Base-by-base conservation (phyloP, 2,113 vertebrate genomes). In the Lanius collurio region DNA sequence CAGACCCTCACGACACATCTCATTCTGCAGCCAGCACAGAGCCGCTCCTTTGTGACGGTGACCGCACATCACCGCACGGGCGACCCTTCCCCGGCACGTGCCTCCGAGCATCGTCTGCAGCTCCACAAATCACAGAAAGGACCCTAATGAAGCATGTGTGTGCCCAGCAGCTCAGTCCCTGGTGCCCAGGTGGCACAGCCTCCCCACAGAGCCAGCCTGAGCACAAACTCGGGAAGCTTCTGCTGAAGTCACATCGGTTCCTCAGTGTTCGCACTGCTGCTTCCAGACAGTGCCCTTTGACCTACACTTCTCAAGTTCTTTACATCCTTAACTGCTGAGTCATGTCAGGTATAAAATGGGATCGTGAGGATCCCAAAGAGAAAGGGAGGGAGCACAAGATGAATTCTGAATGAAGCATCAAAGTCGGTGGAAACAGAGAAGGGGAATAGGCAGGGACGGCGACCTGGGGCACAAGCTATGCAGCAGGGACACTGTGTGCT, bases 71-170 rank as follows among this genome's bases (percentile, higher is more conserved):
- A 62, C 42, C 9, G 15, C 18, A 0, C 2, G 8, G 75, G 30
- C 64, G 6, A 14, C 55, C 73, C 55, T 39, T 74, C 52, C 91
- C 69, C 2, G 2, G 52, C 70, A 84, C 9, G 11, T 52, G 77
- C 73, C 91, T 63, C 10, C 16, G 9, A 81, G 55, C 68, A 35
- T 46, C 14, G 9, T 7, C 73, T 46, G 56, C 52, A n/a, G 84
- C 57, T 22, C 68, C 8, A 13, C 1, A 4, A 24, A 12, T 0
- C 23, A 11, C 60, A 47, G 65, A 13, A 23, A 39, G 37, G 37
- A 31, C 15, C 31, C 49, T 1, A 6, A 16, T 1, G 15, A 10
- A 44, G 42, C 1, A 37, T 37, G 0, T 0, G 13, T 2, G 24
- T 11, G 60, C 69, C 3, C 3, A 28, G 44, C 35, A 81, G 59